A percentile compares a stretch with the other conserved stretches of the same genome.
phyloP scores from a whole-genome alignment of 2,888 invertebrate species.

The Sesia apiformis region DNA sequence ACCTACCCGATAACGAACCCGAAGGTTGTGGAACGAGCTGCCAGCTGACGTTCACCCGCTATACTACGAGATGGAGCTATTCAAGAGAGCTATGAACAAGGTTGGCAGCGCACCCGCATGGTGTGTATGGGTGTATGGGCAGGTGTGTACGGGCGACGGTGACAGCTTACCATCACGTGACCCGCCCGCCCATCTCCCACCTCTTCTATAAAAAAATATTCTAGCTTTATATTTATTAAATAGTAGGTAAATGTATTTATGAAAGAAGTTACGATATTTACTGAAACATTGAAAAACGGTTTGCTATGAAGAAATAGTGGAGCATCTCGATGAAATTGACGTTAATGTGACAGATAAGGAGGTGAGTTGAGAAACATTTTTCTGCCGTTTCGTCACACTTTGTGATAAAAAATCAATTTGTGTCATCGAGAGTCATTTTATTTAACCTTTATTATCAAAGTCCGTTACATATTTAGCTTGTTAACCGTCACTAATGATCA shows the following conservation, averaged over 20 bases:
- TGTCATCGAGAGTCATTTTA: slow-evolving; percentile 46
- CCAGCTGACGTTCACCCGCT: too few species aligned
- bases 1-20: too few species aligned
- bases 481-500: not conserved
- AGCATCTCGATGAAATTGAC: slow-evolving; percentile 37
- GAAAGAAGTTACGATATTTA: not conserved
- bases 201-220: not conserved
- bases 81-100: not conserved
- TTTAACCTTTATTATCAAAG: slow-evolving; percentile 36
- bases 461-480: slow-evolving; percentile 10
- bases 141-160: not conserved
- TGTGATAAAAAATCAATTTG: slow-evolving; percentile 65
- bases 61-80: not conserved
- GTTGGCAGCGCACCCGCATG: not conserved
- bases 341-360: slow-evolving; percentile 49
- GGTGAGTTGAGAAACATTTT: slow-evolving; percentile 42
- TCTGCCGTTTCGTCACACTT: slow-evolving; percentile 48
- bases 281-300: not conserved
- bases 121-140: not conserved
- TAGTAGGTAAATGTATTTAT: too few species aligned
- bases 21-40: too few species aligned
- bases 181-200: not conserved
- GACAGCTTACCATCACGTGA: not conserved
- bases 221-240: not conserved
- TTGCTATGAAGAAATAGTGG: slow-evolving; percentile 2